Base-by-base conservation (phyloP, 2,113 vertebrate species). In the Oncorhynchus mykiss region DNA sequence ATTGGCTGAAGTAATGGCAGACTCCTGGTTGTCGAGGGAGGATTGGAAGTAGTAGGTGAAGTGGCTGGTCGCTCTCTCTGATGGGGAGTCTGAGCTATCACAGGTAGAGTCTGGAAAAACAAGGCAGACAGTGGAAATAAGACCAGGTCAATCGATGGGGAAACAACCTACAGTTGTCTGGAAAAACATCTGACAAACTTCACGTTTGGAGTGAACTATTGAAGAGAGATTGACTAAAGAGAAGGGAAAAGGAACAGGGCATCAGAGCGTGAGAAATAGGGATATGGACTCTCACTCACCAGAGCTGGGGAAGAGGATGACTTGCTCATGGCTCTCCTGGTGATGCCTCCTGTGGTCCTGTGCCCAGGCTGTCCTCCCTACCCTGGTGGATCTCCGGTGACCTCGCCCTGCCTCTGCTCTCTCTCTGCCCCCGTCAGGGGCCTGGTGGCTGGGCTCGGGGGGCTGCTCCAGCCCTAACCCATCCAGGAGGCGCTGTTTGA, bases 11-110 rank as follows among this genome's bases (percentile, higher is more conserved):
- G 92, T 95, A 87, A 96, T 89, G 1, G 67, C 18, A 0, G 88
- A 89, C 64, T 88, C 91, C 51, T 88, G 89, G 7, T 59, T 87
- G 82, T 94, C 90, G 0, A 86, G 51, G 0, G 96, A 97, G 0
- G 94, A 94, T 82, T 94, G 94, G 89, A 98, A 98, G 72, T 95
- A 78, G 24, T 95, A 97, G 0, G 94, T 95, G 87, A 95, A 95
- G 69, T 91, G 82, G 39, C 85, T 88, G 27, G 83, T 49, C 18
- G 22, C 66, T 59, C 73, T 12, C 69, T 78, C 59, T 1, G 75
- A 57, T 16, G 72, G 74, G 25, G 54, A 67, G 45, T 81, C 84
- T 11, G 22, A 67, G 0, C 1, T 12, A 3, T 82, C 68, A 31
- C 94, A 95, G 12, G 87, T 72, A 0, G 87, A 82, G 70, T 93